phyloP scores from a whole-genome alignment of 2,797 vertebrate species.

The Mus spretus region DNA sequence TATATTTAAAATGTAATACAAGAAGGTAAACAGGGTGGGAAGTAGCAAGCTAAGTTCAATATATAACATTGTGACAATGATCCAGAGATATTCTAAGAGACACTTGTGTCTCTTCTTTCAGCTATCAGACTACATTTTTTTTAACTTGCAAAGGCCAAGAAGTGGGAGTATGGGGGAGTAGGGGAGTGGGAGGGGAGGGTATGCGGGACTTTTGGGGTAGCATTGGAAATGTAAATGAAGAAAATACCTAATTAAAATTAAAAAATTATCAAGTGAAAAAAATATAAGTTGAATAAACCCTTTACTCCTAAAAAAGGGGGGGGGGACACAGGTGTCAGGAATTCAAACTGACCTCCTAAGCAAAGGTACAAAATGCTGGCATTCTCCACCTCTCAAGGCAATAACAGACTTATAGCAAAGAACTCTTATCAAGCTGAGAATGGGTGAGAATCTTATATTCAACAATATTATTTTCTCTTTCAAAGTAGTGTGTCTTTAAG shows the following conservation, averaged over 20 bases:
- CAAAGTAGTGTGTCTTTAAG: background rate
- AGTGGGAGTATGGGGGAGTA: no score
- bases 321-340: background rate
- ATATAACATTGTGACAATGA: background rate
- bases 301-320: no score
- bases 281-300: no score
- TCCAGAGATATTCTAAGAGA: background rate
- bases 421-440: background rate
- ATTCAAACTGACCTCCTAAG: background rate
- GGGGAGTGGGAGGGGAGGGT: no score
- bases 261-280: no score
- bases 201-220: no score
- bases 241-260: no score
- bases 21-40: background rate
- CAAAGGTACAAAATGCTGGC: background rate
- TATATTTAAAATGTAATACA: constrained; percentile 82
- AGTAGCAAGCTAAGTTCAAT: constrained; percentile 33
- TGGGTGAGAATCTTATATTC: background rate
- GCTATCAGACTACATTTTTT: background rate
- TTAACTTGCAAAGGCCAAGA: background rate
- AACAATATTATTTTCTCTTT: background rate
- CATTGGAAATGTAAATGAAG: no score
- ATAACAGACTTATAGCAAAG: background rate
- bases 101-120: background rate
- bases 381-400: background rate